Evolutionary conservation across 2,113 vertebrate species (phyloP).

Genomic region (Circaetus cinerascens): DNA sequence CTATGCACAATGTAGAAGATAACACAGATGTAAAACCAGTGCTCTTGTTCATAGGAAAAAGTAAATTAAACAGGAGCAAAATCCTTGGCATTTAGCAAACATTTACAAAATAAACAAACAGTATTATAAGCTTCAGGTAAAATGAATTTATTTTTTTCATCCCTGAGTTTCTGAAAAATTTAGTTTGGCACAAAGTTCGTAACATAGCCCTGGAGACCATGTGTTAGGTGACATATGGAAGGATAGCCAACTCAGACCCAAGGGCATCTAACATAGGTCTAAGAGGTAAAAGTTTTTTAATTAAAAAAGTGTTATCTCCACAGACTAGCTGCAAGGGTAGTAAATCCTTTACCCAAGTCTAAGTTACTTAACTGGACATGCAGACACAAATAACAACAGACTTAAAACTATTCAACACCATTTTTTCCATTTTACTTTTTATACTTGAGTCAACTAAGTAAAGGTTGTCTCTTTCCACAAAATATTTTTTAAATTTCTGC

Average conservation of each 20-base stretch:
- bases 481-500: background rate
- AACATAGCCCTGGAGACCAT: background rate
- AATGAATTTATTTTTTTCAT: background rate
- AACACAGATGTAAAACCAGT: background rate
- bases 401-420: background rate
- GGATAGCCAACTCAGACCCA: background rate
- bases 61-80: background rate
- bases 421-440: background rate
- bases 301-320: background rate
- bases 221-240: background rate
- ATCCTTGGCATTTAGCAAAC: background rate
- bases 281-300: background rate
- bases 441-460: background rate
- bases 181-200: background rate
- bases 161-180: background rate
- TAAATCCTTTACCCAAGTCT: background rate
- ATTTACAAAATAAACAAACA: background rate
- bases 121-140: background rate
- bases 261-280: background rate
- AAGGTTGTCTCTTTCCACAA: background rate
- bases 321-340: background rate
- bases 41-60: background rate
- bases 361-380: background rate
- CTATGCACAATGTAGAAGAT: background rate
- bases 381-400: background rate